phyloP scores from a whole-genome alignment of 2,888 invertebrate genomes.

The Eupithecia subumbrata region DNA sequence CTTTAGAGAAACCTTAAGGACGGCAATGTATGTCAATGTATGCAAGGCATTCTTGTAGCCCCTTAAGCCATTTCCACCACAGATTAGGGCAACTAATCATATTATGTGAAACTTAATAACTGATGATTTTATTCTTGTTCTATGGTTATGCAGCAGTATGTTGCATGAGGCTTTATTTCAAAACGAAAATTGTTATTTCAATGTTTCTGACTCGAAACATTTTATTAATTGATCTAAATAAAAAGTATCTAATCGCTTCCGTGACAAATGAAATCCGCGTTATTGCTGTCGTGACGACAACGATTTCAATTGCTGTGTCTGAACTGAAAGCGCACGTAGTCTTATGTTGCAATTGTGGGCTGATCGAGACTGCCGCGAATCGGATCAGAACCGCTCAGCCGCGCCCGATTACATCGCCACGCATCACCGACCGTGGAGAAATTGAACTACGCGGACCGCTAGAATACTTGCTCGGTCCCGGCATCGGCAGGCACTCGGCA shows the following conservation, averaged over 20 bases:
- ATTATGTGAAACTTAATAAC: conserved; percentile 1
- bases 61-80: conserved; percentile 27
- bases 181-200: background rate
- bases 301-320: conserved; percentile 63
- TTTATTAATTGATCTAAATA: conserved; percentile 25
- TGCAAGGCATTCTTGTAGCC: no score
- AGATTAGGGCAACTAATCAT: conserved; percentile 29
- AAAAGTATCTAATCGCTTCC: conserved; percentile 46
- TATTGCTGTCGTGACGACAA: conserved; percentile 53
- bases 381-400: conserved; percentile 78
- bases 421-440: conserved; percentile 77
- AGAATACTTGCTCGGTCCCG: conserved; percentile 58
- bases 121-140: background rate
- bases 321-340: conserved; percentile 69
- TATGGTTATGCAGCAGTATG: background rate
- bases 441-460: conserved; percentile 76
- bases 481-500: conserved; percentile 46
- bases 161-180: background rate
- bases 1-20: no score
- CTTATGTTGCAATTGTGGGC: conserved; percentile 65
- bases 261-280: conserved; percentile 49
- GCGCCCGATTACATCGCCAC: conserved; percentile 80
- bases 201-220: background rate
- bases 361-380: conserved; percentile 67
- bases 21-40: no score